phyloP scores from a whole-genome alignment of 2,797 vertebrate genomes.

The Crocidura indochinensis region DNA sequence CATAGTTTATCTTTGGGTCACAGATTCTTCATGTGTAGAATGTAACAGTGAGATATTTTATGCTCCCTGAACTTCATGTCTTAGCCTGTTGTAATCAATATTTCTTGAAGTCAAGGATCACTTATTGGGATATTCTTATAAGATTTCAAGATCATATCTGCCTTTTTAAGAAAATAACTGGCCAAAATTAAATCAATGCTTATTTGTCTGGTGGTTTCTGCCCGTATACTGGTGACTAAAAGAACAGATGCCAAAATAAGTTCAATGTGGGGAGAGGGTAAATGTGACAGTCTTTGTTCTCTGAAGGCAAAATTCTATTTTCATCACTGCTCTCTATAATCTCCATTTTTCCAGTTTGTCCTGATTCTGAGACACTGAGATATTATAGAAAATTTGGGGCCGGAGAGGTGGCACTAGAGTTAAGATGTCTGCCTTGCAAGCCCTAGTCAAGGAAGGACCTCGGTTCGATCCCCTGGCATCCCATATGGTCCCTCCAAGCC shows the following conservation, averaged over 20 bases:
- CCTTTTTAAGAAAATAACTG: neutral
- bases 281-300: neutral
- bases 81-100: neutral
- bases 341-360: neutral
- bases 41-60: neutral
- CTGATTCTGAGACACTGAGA: neutral
- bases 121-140: neutral
- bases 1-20: neutral
- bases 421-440: too few species aligned
- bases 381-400: too few species aligned
- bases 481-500: too few species aligned
- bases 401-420: too few species aligned
- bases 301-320: neutral
- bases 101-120: neutral
- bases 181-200: neutral
- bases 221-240: neutral
- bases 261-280: neutral
- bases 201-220: constrained; percentile 3
- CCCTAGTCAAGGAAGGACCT: too few species aligned
- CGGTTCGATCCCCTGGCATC: too few species aligned
- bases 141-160: neutral
- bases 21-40: constrained; percentile 21
- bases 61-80: neutral
- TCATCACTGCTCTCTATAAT: neutral
- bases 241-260: neutral